phyloP scores from a whole-genome alignment of 2,888 invertebrate genomes.

The Anthoptus insignis region DNA sequence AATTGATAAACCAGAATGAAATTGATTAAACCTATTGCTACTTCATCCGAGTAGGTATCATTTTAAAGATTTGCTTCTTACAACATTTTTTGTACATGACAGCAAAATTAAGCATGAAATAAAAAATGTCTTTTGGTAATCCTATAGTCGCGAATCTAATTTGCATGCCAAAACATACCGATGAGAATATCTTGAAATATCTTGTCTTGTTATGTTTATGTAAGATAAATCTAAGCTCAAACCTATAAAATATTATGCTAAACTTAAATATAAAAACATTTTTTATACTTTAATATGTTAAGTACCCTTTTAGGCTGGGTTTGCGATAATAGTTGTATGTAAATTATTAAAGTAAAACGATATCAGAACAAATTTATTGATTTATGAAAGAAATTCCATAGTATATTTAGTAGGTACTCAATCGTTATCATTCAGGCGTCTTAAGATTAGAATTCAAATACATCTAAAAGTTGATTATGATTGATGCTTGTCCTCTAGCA shows the following conservation, averaged over 20 bases:
- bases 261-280: neutral
- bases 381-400: too few relatives aligned
- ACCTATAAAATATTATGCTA: slow-evolving; percentile 3
- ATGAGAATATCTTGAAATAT: slow-evolving; percentile 22
- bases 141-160: slow-evolving; percentile 24
- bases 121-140: slow-evolving; percentile 34
- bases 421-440: slow-evolving; percentile 68
- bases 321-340: too few relatives aligned
- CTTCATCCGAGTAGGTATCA: slow-evolving; percentile 15
- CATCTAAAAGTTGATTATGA: slow-evolving; percentile 57
- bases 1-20: slow-evolving; percentile 25
- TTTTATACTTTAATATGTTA: too few relatives aligned
- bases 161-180: slow-evolving; percentile 28
- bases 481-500: slow-evolving; percentile 78
- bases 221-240: slow-evolving; percentile 12
- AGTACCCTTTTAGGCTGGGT: too few relatives aligned
- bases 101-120: slow-evolving; percentile 7
- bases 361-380: too few relatives aligned
- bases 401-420: too few relatives aligned
- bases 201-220: slow-evolving; percentile 14
- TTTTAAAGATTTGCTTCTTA: slow-evolving; percentile 15
- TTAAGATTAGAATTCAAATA: slow-evolving; percentile 34
- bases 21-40: slow-evolving; percentile 30
- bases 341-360: too few relatives aligned
- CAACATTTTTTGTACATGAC: slow-evolving; percentile 14